Evolutionary conservation across 2,113 vertebrate genomes (phyloP).

Genomic region (Lampris megalopsis): DNA sequence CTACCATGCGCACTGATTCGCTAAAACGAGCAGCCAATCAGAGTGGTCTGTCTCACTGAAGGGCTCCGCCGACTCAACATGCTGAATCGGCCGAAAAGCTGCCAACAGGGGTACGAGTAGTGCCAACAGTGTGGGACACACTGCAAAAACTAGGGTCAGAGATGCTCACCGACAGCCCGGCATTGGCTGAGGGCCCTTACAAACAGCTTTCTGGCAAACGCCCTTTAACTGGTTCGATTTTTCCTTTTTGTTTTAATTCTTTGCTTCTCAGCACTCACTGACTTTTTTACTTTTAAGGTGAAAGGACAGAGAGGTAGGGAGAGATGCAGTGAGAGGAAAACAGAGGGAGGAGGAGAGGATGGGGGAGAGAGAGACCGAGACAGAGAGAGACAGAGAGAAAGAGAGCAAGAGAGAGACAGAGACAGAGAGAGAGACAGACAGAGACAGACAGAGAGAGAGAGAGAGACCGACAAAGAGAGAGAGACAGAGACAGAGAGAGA

Average conservation of each 20-base stretch:
- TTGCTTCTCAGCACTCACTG: conserved; percentile 67
- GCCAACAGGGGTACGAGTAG: too few species aligned
- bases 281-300: conserved; percentile 67
- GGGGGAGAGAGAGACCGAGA: background rate
- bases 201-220: conserved; percentile 28
- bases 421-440: conserved; percentile 29
- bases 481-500: conserved; percentile 15
- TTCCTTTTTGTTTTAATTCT: conserved; percentile 74
- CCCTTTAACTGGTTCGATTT: conserved; percentile 75
- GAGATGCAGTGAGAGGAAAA: conserved; percentile 26
- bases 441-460: conserved; percentile 20
- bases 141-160: too few species aligned
- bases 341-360: conserved; percentile 13
- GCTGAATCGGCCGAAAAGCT: too few species aligned
- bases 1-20: too few species aligned
- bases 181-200: too few species aligned
- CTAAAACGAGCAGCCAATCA: too few species aligned
- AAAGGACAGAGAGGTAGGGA: conserved; percentile 23
- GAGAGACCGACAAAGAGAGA: conserved; percentile 18
- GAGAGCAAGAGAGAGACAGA: conserved; percentile 20
- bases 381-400: background rate
- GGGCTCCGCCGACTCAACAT: too few species aligned
- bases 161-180: too few species aligned
- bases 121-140: too few species aligned
- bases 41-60: too few species aligned